These are phyloP conservation scores for Pionites leucogaster DNA, from an alignment of 2,113 vertebrate species.

Conservation along the genomic window DNA sequence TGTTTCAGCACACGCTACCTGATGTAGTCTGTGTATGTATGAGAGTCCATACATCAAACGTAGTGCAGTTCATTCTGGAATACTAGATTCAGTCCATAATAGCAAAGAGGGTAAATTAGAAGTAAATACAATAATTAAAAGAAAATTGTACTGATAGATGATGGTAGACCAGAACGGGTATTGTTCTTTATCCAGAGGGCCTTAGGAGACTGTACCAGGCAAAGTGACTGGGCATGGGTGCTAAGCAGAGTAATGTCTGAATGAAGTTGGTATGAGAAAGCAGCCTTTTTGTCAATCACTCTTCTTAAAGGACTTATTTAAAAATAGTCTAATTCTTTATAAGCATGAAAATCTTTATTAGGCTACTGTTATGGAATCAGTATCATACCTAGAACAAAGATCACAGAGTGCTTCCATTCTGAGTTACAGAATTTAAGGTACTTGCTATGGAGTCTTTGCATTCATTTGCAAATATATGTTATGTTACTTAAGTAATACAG, in stretches of 20 bases:
- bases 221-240: background rate
- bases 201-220: background rate
- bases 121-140: background rate
- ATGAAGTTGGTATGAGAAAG: background rate
- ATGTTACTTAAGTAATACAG: background rate
- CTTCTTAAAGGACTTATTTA: background rate
- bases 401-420: background rate
- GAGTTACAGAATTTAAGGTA: background rate
- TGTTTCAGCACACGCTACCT: background rate
- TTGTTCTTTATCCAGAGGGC: background rate
- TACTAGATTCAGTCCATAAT: background rate
- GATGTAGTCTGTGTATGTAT: background rate
- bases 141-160: background rate
- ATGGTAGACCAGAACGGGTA: background rate
- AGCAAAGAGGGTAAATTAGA: background rate
- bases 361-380: background rate
- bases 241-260: background rate
- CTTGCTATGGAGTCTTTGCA: background rate
- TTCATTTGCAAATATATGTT: background rate
- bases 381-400: background rate
- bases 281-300: background rate
- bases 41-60: rapidly evolving
- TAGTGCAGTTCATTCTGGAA: background rate
- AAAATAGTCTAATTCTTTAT: background rate
- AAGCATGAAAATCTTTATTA: background rate